A percentile compares a stretch with the other conserved stretches of the same genome.
Evolutionary conservation across 1,140 invertebrate genomes (phyloP).

Genomic region (Epicauta chinensis): DNA sequence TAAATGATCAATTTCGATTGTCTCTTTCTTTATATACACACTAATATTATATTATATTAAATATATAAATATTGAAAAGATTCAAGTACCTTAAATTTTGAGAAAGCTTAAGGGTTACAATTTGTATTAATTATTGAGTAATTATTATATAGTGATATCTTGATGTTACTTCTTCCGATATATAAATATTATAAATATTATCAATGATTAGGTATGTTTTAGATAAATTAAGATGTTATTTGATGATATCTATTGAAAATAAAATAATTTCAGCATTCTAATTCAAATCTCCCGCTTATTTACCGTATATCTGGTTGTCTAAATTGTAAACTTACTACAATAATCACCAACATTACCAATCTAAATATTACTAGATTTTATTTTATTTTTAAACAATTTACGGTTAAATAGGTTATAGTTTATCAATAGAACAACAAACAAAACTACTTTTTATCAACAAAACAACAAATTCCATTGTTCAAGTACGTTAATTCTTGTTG

Average conservation of each 20-base stretch:
- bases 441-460: too few species aligned
- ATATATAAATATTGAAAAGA: too few species aligned
- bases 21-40: too few species aligned
- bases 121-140: constrained; percentile 12
- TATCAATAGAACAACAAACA: too few species aligned
- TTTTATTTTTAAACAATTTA: too few species aligned
- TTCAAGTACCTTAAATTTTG: too few species aligned
- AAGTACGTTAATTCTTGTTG: neutral
- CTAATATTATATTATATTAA: too few species aligned
- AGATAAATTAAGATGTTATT: constrained; percentile 49
- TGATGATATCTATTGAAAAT: constrained; percentile 46
- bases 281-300: neutral
- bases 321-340: too few species aligned
- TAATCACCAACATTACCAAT: too few species aligned
- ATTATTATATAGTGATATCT: constrained; percentile 23
- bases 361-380: too few species aligned
- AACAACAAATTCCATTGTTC: neutral
- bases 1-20: too few species aligned
- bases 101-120: constrained; percentile 1
- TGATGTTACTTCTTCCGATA: constrained; percentile 29
- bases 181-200: constrained; percentile 14
- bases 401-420: too few species aligned
- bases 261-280: constrained; percentile 43
- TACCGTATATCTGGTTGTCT: neutral
- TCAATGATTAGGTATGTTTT: constrained; percentile 25